Conservation (phyloP, 23 tunicate genomes). For the Styela clava region DNA sequence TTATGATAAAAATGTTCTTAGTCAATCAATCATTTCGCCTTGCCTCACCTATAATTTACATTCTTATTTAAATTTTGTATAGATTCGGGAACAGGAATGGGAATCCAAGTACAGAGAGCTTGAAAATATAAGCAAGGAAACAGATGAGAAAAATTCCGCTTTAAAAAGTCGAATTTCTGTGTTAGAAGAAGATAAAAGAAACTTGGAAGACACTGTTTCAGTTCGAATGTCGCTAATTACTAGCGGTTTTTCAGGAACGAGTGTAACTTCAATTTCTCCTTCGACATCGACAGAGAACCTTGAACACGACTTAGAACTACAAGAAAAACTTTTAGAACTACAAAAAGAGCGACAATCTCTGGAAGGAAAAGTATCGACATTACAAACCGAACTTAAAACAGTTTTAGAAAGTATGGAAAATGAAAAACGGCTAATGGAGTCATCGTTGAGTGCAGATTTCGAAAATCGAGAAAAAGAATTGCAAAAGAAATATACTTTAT, state of each 20-base stretch:
- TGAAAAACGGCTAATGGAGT: neutral
- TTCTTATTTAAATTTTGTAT: too few relatives aligned
- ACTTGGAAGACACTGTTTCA: slow-evolving; percentile 72
- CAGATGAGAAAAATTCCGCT: slow-evolving; percentile 15
- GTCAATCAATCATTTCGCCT: too few relatives aligned
- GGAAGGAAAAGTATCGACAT: neutral
- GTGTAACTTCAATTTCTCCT: neutral
- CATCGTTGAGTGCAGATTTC: slow-evolving; percentile 2
- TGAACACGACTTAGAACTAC: slow-evolving; percentile 1
- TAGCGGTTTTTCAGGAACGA: slow-evolving; percentile 35
- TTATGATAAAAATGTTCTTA: too few relatives aligned
- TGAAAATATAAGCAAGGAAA: neutral
- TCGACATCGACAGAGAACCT: neutral
- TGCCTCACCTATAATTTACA: neutral
- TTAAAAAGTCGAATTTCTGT: slow-evolving; percentile 33
- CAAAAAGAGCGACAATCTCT: slow-evolving; percentile 14
- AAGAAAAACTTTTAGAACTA: neutral
- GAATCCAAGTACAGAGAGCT: slow-evolving; percentile 38
- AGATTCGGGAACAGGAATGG: slow-evolving; percentile 82
- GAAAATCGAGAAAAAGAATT: slow-evolving; percentile 5
- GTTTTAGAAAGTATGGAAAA: neutral
- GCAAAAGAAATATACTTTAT: neutral
- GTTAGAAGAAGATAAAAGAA: slow-evolving; percentile 77
- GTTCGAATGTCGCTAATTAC: slow-evolving; percentile 64
- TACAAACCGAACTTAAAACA: neutral